Evolutionary conservation across 53 echinoderm and acorn worm species (phyloP), one percentile per base, ranked within the genome.

Genomic region (Patiria pectinifera): DNA sequence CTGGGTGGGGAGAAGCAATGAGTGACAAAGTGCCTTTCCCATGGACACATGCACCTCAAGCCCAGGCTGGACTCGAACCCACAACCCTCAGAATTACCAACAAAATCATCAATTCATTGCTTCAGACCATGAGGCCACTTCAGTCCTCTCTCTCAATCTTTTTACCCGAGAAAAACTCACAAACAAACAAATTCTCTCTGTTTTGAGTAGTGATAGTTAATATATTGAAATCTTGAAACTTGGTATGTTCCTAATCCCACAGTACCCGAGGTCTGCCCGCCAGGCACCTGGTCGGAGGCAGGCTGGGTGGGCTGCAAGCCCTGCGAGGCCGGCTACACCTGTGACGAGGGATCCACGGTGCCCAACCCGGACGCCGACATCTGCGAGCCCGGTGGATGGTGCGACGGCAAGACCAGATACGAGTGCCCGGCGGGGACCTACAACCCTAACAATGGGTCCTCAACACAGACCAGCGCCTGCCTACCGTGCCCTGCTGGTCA

Each of bases 181-280:
- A 35, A 35, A 35, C 35, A 0, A 35, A 35, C 35, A 35, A 35
- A 0, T 35, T 35, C 1, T 35, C 1, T 35, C 35, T 35, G 35
- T 35, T 35, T 35, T 53, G 8, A 1, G 8, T 53, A 53, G 53
- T 53, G 35, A 35, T 35, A 35, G 35, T 35, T 35, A 35, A 53
- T 53, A 53, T 53, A 53, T 53, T 53, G 53, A 53, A 8, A 35
- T 22, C 22, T 48, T 76, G 47, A 76, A 23, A 22, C 21, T 62
- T 91, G 45, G 61, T 76, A 43, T 53, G 19, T 84, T 22, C 53
- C 53, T 86, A 71, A 18, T 25, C 13, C 43, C 81, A 48, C 85
- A 98, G 99, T 93, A 48, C 99, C 99, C 58, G 99, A 95, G 19
- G 94, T 97, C 4, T 99, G 99, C 79, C 96, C 97, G 3, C 94